These are phyloP conservation scores for Electrona antarctica DNA, from an alignment of 2,113 vertebrate genomes.

Conservation along the genomic window DNA sequence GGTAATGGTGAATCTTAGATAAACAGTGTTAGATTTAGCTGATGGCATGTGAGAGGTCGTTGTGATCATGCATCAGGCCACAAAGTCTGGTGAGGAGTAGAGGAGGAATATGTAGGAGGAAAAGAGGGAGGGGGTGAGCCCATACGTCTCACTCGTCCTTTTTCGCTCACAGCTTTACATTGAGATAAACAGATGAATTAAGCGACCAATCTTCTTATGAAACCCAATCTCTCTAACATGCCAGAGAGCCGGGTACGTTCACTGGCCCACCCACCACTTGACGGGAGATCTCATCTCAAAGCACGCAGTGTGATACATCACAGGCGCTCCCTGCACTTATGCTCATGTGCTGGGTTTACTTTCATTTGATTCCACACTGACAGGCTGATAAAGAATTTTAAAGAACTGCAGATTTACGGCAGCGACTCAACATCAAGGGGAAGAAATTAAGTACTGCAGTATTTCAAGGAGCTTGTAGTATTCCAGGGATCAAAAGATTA, in stretches of 20 bases:
- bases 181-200: slow-evolving; percentile 64
- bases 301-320: slow-evolving; percentile 54
- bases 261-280: slow-evolving; percentile 43
- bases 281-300: slow-evolving; percentile 50
- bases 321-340: slow-evolving; percentile 39
- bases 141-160: slow-evolving; percentile 45
- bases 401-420: slow-evolving; percentile 49
- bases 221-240: slow-evolving; percentile 72
- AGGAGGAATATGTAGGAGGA: background rate
- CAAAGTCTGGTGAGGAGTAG: slow-evolving; percentile 37
- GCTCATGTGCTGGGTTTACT: slow-evolving; percentile 25
- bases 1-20: slow-evolving; percentile 7
- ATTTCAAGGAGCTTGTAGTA: slow-evolving; percentile 55
- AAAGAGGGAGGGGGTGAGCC: slow-evolving; percentile 13
- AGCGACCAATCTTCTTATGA: slow-evolving; percentile 67
- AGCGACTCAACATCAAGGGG: slow-evolving; percentile 56
- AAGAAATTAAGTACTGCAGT: slow-evolving; percentile 29
- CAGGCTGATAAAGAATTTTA: slow-evolving; percentile 49
- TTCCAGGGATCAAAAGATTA: slow-evolving; percentile 59
- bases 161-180: slow-evolving; percentile 51
- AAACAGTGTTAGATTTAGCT: slow-evolving; percentile 33
- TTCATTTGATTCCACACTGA: slow-evolving; percentile 49
- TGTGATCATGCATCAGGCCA: slow-evolving; percentile 37
- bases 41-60: slow-evolving; percentile 32
- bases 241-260: slow-evolving; percentile 36